Percentiles rank a stretch among this genome's conserved stretches.
phyloP scores from a whole-genome alignment of 2,797 vertebrate genomes.

The Sebastes taczanowskii region DNA sequence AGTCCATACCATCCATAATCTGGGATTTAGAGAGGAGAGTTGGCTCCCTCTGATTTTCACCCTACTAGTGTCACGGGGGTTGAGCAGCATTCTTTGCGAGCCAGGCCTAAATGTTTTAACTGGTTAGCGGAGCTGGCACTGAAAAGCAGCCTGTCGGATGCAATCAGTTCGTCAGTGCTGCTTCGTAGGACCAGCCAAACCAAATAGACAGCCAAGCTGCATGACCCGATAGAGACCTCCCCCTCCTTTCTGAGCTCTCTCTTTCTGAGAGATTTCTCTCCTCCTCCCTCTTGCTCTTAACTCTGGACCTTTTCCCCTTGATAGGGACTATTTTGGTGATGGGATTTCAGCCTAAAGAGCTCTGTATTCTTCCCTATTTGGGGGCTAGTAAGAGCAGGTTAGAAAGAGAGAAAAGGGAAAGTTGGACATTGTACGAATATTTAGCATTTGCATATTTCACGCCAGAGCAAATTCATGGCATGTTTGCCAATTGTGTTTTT shows the following conservation, averaged over 20 bases:
- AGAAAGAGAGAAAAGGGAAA: background rate
- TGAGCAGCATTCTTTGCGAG: slow-evolving; percentile 46
- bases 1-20: background rate
- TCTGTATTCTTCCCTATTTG: background rate
- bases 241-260: slow-evolving; percentile 13
- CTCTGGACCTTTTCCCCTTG: slow-evolving; percentile 12
- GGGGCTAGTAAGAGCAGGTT: background rate
- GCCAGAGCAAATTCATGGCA: background rate
- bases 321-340: slow-evolving; percentile 22
- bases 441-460: background rate
- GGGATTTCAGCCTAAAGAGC: slow-evolving; percentile 8
- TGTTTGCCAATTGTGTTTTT: slow-evolving; percentile 7
- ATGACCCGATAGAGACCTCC: slow-evolving; percentile 48
- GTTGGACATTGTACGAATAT: background rate
- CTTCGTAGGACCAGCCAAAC: slow-evolving; percentile 65
- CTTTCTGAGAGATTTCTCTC: slow-evolving; percentile 13
- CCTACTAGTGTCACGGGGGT: slow-evolving; percentile 12
- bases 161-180: slow-evolving; percentile 64
- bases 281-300: slow-evolving; percentile 1
- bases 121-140: slow-evolving; percentile 64
- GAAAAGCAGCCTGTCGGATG: slow-evolving; percentile 71
- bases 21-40: slow-evolving; percentile 9
- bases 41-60: slow-evolving; percentile 28
- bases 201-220: slow-evolving; percentile 56
- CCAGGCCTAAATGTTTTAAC: slow-evolving; percentile 59